Percentiles rank a stretch among this genome's conserved stretches.
phyloP scores from a whole-genome alignment of 92 coral and sea anemone species.

The Galaxea fascicularis region DNA sequence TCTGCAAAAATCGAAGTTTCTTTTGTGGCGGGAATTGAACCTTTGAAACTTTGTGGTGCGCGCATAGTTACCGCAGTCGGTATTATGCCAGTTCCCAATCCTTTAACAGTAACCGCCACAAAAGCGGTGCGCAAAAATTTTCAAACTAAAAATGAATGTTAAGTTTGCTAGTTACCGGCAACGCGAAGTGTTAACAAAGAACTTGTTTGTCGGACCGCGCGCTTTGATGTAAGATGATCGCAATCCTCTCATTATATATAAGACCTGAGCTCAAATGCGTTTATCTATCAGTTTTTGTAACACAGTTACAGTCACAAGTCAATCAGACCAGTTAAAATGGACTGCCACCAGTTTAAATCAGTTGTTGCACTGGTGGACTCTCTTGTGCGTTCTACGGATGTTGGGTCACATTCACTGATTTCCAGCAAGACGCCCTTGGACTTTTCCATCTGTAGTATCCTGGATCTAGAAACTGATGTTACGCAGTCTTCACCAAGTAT shows the following conservation, averaged over 20 bases:
- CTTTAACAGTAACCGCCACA: background rate
- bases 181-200: background rate
- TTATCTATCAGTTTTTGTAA: background rate
- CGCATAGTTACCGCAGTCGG: no score
- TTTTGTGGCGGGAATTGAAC: no score
- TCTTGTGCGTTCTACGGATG: background rate
- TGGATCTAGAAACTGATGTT: constrained; percentile 21
- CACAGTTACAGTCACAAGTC: background rate
- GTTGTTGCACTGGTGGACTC: constrained; percentile 8
- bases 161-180: background rate
- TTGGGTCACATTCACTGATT: background rate
- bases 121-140: background rate
- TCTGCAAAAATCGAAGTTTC: no score
- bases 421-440: background rate
- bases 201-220: background rate
- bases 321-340: constrained; percentile 4
- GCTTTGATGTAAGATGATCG: constrained; percentile 9
- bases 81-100: no score
- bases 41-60: no score
- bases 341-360: background rate
- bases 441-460: constrained; percentile 37
- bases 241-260: constrained; percentile 3
- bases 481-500: background rate
- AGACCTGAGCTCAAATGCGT: background rate
- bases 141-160: background rate